phyloP scores from a whole-genome alignment of 2,888 invertebrate species.

The Xanthia togata region DNA sequence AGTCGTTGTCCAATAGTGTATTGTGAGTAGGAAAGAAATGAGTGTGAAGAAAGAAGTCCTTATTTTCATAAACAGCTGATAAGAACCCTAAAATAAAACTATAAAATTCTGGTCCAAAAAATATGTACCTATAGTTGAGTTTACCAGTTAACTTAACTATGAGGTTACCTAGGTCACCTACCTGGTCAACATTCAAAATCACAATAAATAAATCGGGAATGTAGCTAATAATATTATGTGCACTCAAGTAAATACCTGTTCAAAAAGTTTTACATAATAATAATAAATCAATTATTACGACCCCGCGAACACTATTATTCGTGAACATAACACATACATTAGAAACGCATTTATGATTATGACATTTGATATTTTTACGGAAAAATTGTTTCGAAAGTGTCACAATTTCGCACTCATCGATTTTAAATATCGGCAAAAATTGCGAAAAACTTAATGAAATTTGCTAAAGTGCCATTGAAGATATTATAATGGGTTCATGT shows the following conservation, averaged over 20 bases:
- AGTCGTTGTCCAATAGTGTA: neutral
- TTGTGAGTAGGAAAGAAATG: neutral
- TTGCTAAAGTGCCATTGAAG: conserved; percentile 24
- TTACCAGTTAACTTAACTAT: neutral
- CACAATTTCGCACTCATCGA: conserved; percentile 29
- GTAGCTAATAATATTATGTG: conserved; percentile 5
- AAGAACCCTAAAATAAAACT: no score
- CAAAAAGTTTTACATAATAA: conserved; percentile 26
- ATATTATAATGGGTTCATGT: neutral
- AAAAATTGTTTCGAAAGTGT: conserved; percentile 36
- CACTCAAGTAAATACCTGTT: conserved; percentile 20
- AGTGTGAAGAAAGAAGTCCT: neutral
- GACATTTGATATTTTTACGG: conserved; percentile 38
- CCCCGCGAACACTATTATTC: conserved; percentile 24
- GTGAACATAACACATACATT: conserved; percentile 32
- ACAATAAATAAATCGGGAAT: neutral
- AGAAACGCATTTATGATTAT: conserved; percentile 28
- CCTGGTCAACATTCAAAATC: conserved; percentile 4
- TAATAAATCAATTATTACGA: conserved; percentile 40
- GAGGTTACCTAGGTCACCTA: neutral
- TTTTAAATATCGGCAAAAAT: conserved; percentile 25
- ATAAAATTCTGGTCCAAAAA: no score
- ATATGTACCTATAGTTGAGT: neutral
- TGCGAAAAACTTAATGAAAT: conserved; percentile 24
- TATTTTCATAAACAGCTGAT: neutral